A percentile compares a stretch with the other conserved stretches of the same genome.
Conservation (phyloP, 2,113 vertebrate species). For the Thermophis baileyi region DNA sequence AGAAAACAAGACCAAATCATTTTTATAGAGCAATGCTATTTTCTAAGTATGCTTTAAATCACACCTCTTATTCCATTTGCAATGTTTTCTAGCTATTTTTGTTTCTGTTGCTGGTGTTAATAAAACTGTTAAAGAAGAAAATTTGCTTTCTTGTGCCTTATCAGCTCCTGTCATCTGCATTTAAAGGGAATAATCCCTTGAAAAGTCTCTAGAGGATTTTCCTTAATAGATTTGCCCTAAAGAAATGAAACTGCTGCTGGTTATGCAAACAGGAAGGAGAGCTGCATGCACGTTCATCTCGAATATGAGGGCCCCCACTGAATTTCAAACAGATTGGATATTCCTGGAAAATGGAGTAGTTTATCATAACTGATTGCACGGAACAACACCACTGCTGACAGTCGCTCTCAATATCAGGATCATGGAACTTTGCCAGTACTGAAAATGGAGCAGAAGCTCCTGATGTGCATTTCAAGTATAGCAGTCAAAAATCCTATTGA, state of each 20-base stretch:
- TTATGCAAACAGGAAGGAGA: not conserved
- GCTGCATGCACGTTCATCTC: not conserved
- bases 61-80: not conserved
- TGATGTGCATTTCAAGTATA: not conserved
- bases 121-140: not conserved
- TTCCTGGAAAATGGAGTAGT: not conserved
- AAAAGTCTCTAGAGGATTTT: not conserved
- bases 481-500: not conserved
- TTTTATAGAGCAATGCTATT: not conserved
- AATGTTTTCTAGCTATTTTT: not conserved
- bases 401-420: not conserved
- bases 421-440: not conserved
- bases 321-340: not conserved
- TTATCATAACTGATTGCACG: not conserved
- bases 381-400: not conserved
- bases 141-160: conserved; percentile 6
- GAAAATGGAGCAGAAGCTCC: not conserved
- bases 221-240: not conserved
- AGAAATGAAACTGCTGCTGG: not conserved
- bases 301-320: not conserved
- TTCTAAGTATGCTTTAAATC: not conserved
- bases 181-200: not conserved
- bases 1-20: not conserved
- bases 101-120: not conserved
- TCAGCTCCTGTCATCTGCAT: not conserved